phyloP scores from a whole-genome alignment of 2,797 vertebrate species.

The Anomalospiza imberbis region DNA sequence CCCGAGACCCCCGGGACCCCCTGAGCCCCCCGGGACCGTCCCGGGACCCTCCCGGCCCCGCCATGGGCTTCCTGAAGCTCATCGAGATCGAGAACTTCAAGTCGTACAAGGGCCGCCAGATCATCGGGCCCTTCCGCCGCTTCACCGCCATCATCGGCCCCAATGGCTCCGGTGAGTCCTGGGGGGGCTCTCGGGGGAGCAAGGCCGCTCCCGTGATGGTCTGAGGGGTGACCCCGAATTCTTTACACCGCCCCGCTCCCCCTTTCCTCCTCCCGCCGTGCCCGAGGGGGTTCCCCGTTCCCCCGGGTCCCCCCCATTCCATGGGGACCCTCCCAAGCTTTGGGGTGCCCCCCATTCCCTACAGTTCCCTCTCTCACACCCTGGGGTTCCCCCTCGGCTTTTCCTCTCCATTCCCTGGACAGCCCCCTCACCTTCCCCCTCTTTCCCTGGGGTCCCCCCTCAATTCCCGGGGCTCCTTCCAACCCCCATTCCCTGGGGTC shows the following conservation, averaged over 20 bases:
- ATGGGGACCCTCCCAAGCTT: no score
- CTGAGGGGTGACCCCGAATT: no score
- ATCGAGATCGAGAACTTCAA: conserved; percentile 85
- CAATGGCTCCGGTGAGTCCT: background rate
- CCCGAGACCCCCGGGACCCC: background rate
- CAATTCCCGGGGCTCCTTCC: no score
- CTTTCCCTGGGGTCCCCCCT: no score
- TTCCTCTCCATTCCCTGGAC: background rate
- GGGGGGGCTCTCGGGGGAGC: no score
- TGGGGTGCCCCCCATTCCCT: no score
- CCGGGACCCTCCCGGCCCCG: background rate
- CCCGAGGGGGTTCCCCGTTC: no score
- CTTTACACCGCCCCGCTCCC: background rate
- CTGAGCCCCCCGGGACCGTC: background rate
- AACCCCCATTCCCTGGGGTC: no score
- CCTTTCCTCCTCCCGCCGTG: background rate
- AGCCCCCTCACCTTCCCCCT: background rate
- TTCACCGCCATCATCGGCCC: conserved; percentile 1
- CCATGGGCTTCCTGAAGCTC: background rate
- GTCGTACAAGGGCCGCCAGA: conserved; percentile 67
- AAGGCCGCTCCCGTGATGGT: background rate
- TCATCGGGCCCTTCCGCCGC: background rate
- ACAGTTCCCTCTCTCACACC: no score
- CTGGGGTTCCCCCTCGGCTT: no score
- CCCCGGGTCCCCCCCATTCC: no score